These are phyloP conservation scores for Apteryx owenii DNA, from an alignment of 2,113 vertebrate genomes.

Conservation along the genomic window DNA sequence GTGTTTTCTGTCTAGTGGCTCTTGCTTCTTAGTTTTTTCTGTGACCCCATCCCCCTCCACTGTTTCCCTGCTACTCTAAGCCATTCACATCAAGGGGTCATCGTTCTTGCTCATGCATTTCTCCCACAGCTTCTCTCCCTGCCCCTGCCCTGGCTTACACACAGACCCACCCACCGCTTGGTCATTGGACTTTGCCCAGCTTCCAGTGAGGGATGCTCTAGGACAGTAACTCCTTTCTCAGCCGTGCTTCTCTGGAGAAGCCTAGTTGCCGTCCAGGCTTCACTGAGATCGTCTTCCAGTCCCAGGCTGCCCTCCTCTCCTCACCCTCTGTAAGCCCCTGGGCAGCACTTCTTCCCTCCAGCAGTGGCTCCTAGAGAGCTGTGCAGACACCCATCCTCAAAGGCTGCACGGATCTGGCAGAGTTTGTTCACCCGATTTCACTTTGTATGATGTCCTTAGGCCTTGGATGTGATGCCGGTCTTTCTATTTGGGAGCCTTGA, in stretches of 20 bases:
- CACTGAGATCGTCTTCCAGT: rapidly evolving
- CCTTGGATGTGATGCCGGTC: not conserved
- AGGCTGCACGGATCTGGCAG: rapidly evolving
- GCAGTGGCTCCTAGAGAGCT: not conserved
- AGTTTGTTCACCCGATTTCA: not conserved
- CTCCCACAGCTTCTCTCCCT: not conserved
- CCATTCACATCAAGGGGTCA: not conserved
- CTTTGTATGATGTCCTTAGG: not conserved
- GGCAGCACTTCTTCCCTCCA: not conserved
- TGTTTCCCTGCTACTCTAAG: not conserved
- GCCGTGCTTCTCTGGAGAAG: not conserved
- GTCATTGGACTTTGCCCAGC: not conserved
- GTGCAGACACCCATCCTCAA: rapidly evolving
- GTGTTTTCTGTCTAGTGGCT: not conserved
- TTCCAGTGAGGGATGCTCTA: not conserved
- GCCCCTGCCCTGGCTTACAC: not conserved
- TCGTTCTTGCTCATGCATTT: not conserved
- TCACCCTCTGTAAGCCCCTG: not conserved
- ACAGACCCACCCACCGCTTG: rapidly evolving
- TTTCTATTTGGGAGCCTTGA: not conserved
- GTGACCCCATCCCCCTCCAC: not conserved
- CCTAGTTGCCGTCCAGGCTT: not conserved
- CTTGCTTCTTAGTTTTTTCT: not conserved
- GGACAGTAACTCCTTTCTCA: not conserved
- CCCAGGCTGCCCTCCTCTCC: rapidly evolving